Base-by-base conservation (phyloP, 2,888 invertebrate genomes). In the Drosophila neotestacea region DNA sequence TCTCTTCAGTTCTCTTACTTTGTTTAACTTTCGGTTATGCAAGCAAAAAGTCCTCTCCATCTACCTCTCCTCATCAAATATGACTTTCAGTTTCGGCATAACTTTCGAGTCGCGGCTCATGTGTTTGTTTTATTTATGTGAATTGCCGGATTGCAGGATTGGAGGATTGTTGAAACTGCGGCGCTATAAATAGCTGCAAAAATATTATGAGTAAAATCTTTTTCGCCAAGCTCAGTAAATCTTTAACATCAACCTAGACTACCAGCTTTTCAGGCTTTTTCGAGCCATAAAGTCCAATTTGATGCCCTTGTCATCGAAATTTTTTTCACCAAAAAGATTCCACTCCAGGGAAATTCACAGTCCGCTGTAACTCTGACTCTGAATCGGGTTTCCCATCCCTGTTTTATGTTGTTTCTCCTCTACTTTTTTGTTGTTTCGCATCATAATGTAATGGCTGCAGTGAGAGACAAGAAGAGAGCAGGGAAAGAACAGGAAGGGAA, bases 11-110 rank as follows among this genome's bases (percentile, higher is more conserved):
- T 16, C 42, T 32, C 54, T 32, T 11, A 39, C 60, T 66, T 34
- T 85, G 89, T 85, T 89, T 85, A 82, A 79, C 66, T 87, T 85
- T 88, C 58, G 70, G 82, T 84, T 86, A 81, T 84, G 87, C 81
- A 88, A 85, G 88, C 85, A 78, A 4, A 6, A 16, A 16, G 27
- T 39, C 42, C 42, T 16, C 16, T 27, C 36, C 32, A 32, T 30
- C 59, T 34, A 11, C 51, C 36, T n/a, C 27, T 61, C 27, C 65
- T 79, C 74, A 73, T 85, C 89, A 88, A 87, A 87, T 81, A 88
- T 87, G 88, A 81, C 89, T 85, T 89, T 87, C 87, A 89, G 82
- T 86, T 83, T 83, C 67, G 50, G 77, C 55, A 48, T 48, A 74
- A 85, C 59, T 83, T 88, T 73, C 54, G 42, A 60, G 67, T 54